These are phyloP conservation scores for Clarias pachynema DNA, from an alignment of 2,797 vertebrate species.

Conservation along the genomic window DNA sequence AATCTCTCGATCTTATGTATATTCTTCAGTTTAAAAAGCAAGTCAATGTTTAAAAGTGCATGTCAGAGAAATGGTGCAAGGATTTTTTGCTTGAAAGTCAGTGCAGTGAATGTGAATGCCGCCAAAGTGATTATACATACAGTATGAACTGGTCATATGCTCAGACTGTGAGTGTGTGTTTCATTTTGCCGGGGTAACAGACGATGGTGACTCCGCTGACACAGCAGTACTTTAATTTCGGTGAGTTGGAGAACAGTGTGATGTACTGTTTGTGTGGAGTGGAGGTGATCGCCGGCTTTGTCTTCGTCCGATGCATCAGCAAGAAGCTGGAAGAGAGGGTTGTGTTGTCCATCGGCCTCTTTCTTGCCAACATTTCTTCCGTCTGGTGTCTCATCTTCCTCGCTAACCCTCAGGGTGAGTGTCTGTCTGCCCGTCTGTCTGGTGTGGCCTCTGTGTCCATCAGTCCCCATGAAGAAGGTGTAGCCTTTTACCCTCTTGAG, in stretches of 20 bases:
- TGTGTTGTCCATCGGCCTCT: constrained; percentile 76
- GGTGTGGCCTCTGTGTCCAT: background rate
- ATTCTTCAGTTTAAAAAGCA: background rate
- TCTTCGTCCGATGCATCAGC: constrained; percentile 82
- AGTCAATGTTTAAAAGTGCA: background rate
- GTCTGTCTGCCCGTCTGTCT: background rate
- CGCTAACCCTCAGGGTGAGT: constrained; percentile 74
- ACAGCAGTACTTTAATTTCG: constrained; percentile 80
- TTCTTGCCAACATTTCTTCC: constrained; percentile 79
- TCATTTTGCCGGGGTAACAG: constrained; percentile 53
- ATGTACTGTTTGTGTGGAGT: constrained; percentile 84
- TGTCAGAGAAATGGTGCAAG: background rate
- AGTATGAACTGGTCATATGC: background rate
- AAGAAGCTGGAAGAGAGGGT: constrained; percentile 72
- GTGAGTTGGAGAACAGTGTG: constrained; percentile 85
- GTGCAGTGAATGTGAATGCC: background rate
- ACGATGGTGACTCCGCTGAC: constrained; percentile 87
- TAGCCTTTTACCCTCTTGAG: background rate
- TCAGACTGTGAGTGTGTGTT: background rate
- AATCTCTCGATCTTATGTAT: background rate
- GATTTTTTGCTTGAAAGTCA: background rate
- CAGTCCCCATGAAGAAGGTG: background rate
- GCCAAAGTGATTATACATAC: background rate
- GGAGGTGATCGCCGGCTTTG: constrained; percentile 82
- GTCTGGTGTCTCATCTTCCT: constrained; percentile 85